Evolutionary conservation across 2,888 invertebrate genomes (phyloP), one percentile per base, ranked within the genome.

Genomic region (Podabrus alpinus): DNA sequence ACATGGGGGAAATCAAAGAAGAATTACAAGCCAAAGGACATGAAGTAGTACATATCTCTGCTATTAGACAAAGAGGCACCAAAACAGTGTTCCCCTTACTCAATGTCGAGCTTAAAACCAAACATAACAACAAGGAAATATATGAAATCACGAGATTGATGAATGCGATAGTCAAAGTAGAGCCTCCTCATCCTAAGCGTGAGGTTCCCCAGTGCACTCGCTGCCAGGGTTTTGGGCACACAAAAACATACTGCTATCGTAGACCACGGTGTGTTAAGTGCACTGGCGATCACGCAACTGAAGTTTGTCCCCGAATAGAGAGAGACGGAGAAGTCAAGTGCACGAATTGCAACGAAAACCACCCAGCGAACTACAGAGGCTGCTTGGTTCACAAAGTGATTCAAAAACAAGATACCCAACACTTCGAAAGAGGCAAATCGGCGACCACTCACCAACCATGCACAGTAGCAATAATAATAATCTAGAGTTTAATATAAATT

Each of bases 191-290:
- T 13, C 19, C 9, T 25, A 72, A 72, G 9, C 13, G 72, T 13
- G 16, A 68, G 7, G 24, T 72, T 1, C 71, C 73, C 62, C 24
- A 71, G 67, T 76, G 73, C 61, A 64, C 71, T 9, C 68, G 60
- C 3, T n/a, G n/a, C n/a, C 75, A 72, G 11, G 13, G 60, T 1
- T 73, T 45, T 15, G 70, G 70, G 1, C 76, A 76, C 45, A 66
- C 70, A 0, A 69, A 59, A 2, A 59, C 15, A n/a, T n/a, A 66
- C 15, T 73, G 73, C 13, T 25, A 66, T 5, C 66, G 68, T 21
- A 70, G 21, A 7, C 70, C 60, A 67, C 68, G 61, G 15, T 76
- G 76, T 16, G 67, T 73, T 4, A 70, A 71, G 64, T 76, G 73
- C 61, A 60, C 71, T 10, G 71, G 61, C 5, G 67, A 68, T 2